Evolutionary conservation across 1,140 invertebrate genomes (phyloP).

Genomic region (Cyclargus thomasi): DNA sequence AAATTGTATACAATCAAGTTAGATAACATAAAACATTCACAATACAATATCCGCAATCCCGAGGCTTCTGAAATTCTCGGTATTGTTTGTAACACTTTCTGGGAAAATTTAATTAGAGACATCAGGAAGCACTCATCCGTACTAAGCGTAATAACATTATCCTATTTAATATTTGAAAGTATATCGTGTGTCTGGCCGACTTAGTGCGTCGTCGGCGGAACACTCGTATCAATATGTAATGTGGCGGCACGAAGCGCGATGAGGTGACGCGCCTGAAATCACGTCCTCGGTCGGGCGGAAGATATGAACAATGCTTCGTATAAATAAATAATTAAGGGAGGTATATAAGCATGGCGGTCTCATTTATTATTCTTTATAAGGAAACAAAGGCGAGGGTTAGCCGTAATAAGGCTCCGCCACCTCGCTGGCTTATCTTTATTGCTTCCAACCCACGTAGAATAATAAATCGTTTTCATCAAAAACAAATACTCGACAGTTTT

Average conservation of each 20-base stretch:
- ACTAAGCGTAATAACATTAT: not conserved
- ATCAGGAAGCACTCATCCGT: not conserved
- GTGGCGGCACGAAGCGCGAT: not conserved
- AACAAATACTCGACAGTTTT: conserved; percentile 76
- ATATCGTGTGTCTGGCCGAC: not conserved
- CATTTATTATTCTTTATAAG: conserved; percentile 76
- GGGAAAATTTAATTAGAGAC: not conserved
- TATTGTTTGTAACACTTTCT: not conserved
- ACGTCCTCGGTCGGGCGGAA: conserved; percentile 35
- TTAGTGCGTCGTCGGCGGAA: not conserved
- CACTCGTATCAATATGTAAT: conserved; percentile 9
- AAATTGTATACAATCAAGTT: too few relatives aligned
- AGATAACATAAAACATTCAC: too few relatives aligned
- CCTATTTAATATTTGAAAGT: not conserved
- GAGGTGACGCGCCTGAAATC: conserved; percentile 25
- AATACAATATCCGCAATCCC: too few relatives aligned
- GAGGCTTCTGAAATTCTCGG: too few relatives aligned
- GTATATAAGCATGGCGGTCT: conserved; percentile 69
- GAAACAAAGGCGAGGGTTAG: conserved; percentile 75
- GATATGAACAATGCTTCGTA: conserved; percentile 64
- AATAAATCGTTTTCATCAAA: conserved; percentile 76
- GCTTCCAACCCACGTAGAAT: conserved; percentile 75
- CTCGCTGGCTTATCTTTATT: conserved; percentile 75
- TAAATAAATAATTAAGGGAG: conserved; percentile 73
- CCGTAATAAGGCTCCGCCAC: conserved; percentile 74